Percentiles rank a stretch among this genome's conserved stretches.
Conservation (phyloP, 1,140 invertebrate genomes). For the Contarinia nasturtii region DNA sequence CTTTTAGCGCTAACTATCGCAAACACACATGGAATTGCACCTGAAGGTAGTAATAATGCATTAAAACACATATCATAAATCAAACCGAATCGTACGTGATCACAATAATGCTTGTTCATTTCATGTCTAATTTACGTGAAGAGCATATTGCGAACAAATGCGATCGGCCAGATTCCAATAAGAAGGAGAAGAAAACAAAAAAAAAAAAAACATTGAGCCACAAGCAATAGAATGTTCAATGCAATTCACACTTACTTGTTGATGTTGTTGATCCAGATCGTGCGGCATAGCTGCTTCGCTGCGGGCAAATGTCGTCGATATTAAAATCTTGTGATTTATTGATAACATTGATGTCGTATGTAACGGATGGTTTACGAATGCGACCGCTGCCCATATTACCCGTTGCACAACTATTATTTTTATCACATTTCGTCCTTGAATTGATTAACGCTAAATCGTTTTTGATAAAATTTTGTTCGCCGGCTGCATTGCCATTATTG, state of each 20-base stretch:
- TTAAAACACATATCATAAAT: too few species aligned
- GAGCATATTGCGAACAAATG: too few species aligned
- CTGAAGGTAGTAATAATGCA: too few species aligned
- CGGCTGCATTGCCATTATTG: slow-evolving; percentile 9
- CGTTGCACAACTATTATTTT: not conserved
- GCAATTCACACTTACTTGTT: slow-evolving; percentile 17
- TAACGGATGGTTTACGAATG: slow-evolving; percentile 22
- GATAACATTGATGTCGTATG: slow-evolving; percentile 24
- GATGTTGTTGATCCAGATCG: slow-evolving; percentile 23
- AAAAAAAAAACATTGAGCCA: too few species aligned
- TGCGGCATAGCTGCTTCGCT: slow-evolving; percentile 22
- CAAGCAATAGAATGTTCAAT: too few species aligned
- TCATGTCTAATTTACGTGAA: too few species aligned
- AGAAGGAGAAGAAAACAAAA: too few species aligned
- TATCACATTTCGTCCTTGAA: not conserved
- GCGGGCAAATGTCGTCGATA: slow-evolving; percentile 11
- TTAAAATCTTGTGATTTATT: slow-evolving; percentile 19
- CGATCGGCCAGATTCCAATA: too few species aligned
- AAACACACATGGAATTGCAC: too few species aligned
- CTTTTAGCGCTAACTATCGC: too few species aligned
- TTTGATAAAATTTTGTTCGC: slow-evolving; percentile 11
- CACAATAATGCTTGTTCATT: too few species aligned
- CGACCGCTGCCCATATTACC: slow-evolving; percentile 1
- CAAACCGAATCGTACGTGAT: too few species aligned
- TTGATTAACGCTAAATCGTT: not conserved